Conservation (phyloP, 2,888 invertebrate genomes). For the Nomada ferruginata region DNA sequence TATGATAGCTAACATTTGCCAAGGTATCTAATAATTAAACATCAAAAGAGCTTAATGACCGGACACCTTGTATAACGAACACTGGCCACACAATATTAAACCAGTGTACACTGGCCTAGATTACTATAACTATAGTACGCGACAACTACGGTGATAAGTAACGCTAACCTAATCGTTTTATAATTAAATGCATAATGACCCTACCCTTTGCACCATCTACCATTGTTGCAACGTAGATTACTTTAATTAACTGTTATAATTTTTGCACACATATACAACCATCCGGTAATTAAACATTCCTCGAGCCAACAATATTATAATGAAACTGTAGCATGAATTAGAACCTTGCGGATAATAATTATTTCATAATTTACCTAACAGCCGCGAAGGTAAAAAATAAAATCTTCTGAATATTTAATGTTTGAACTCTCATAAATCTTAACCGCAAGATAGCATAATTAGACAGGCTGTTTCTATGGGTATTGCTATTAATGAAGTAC, state of each 20-base stretch:
- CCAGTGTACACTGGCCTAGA: background rate
- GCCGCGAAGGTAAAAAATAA: background rate
- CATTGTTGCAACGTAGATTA: too few species aligned
- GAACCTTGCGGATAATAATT: too few species aligned
- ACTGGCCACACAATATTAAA: constrained; percentile 5
- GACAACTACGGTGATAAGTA: constrained; percentile 2
- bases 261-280: background rate
- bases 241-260: background rate
- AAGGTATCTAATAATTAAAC: constrained; percentile 18
- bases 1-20: constrained; percentile 21
- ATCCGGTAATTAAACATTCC: too few species aligned
- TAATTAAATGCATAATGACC: constrained; percentile 1
- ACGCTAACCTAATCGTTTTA: constrained; percentile 3
- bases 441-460: too few species aligned
- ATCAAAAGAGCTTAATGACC: constrained; percentile 23
- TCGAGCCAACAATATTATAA: too few species aligned
- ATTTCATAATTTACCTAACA: background rate
- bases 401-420: too few species aligned
- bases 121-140: background rate
- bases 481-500: background rate
- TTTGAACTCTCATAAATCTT: too few species aligned
- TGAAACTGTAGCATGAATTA: too few species aligned
- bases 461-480: too few species aligned
- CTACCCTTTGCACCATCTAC: too few species aligned
- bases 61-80: constrained; percentile 13